These are phyloP conservation scores for Oxytorus armatus DNA, from an alignment of 2,888 invertebrate species.

Conservation along the genomic window DNA sequence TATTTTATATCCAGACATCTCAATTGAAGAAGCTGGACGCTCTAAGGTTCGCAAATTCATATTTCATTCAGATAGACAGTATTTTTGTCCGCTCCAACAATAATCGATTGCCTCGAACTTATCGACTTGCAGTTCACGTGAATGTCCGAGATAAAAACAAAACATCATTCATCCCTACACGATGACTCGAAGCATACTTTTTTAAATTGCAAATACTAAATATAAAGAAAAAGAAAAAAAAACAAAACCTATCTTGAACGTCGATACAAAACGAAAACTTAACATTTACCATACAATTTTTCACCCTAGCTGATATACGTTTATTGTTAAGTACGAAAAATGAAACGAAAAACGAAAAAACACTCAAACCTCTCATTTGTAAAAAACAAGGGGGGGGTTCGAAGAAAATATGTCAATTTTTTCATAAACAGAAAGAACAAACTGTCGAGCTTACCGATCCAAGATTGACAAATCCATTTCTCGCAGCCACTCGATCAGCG, in stretches of 20 bases:
- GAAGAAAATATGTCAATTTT: background rate
- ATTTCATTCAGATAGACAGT: background rate
- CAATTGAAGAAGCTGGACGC: background rate
- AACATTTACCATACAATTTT: no score
- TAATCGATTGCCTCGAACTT: constrained; percentile 13
- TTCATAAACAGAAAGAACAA: background rate
- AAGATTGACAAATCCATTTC: constrained; percentile 97
- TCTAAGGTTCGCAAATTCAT: background rate
- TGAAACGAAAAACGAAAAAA: background rate
- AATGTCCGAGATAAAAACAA: constrained; percentile 5
- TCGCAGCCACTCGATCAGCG: constrained; percentile 92
- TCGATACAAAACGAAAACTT: no score
- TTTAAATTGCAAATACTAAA: no score
- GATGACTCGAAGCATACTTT: no score
- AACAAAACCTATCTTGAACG: background rate
- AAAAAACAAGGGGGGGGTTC: background rate
- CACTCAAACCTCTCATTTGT: no score
- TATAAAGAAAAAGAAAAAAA: background rate
- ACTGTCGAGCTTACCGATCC: constrained; percentile 92
- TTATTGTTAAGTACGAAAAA: no score
- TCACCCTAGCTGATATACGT: no score
- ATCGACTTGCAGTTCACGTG: constrained; percentile 6
- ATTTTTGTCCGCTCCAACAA: background rate
- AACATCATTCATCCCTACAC: background rate
- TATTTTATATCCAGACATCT: no score